Base-by-base conservation (phyloP, 2,113 vertebrate genomes). In the Sander lucioperca region DNA sequence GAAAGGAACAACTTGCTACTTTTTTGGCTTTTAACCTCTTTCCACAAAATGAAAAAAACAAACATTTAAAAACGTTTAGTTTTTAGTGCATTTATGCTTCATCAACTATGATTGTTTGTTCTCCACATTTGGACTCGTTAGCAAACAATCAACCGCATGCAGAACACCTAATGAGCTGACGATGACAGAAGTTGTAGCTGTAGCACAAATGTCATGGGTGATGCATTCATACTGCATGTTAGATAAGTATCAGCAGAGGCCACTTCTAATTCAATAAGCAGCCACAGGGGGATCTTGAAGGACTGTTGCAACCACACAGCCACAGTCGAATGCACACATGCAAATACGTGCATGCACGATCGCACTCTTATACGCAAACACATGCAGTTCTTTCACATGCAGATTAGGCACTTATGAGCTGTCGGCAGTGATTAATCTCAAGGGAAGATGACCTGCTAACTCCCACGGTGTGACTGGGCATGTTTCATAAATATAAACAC, bases 371-470 rank as follows among this genome's bases (percentile, higher is more conserved):
- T 50, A 47, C 23, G 39, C 66, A 76, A 33, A 80, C 71, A 18
- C 68, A 85, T 67, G 62, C 78, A 79, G 77, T 77, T 88, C 90
- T 93, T 95, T 94, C 90, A 90, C 89, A 95, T 94, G 94, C 92
- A 95, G 90, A 95, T 94, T 72, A 61, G 86, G 79, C 82, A 92
- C 88, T 91, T 93, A 83, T 90, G 91, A 92, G 91, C 89, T 92
- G 93, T 94, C 90, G 23, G 59, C 83, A 79, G 83, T 95, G 94
- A 95, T 95, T 94, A 94, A 94, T 94, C 90, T 74, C 87, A 81
- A 72, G 72, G 71, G 69, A 91, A 83, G 84, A 85, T 91, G 93
- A 94, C 93, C 93, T 74, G 79, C 80, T 90, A 89, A 91, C 92
- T 93, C 92, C 92, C 92, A 94, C 92, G 81, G 85, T 88, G 91